Base-by-base conservation (phyloP, 2,797 vertebrate genomes). In the Buceros bicornis region DNA sequence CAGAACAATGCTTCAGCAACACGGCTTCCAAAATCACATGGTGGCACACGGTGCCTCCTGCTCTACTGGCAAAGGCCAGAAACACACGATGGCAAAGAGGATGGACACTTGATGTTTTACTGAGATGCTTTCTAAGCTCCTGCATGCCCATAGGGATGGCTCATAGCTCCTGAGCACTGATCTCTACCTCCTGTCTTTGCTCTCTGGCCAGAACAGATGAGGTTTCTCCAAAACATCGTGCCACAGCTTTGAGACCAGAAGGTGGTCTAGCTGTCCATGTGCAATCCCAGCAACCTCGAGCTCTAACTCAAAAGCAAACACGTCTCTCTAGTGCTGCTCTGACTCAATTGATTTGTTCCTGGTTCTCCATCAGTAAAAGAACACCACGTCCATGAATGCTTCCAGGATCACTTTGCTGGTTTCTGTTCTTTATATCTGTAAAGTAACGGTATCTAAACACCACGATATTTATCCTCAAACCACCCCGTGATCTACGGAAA, bases 241-340 rank as follows among this genome's bases (percentile, higher is more conserved):
- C 22, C n/a, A 47, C 15, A 9, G 10, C 40, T 10, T 18, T 29
- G 56, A 82, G 60, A 67, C 45, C 29, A 11, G 25, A 48, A 45
- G 2, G 26, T 16, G 11, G 12, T 22, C 50, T 35, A 62, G 17
- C 18, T 19, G 67, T 17, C 61, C 3, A 1, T 4, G 16, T 40
- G 56, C 47, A 47, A 8, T 4, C 47, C 43, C 50, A 79, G 19
- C 7, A 29, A 58, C 2, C n/a, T 25, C 24, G 10, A 67, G 33
- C 56, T 62, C 25, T 25, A 67, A 8, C 4, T n/a, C 43, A 67
- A 60, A 69, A 4, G 19, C 33, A 60, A 73, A 58, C 7, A 17
- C 1, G 70, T 33, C 20, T 31, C 29, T 60, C 19, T 18, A 47
- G 29, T 8, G 8, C 8, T 45, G 72, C 3, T 8, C 0, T 13